Evolutionary conservation across 1,140 invertebrate genomes (phyloP), one percentile per base, ranked within the genome.

Genomic region (Aleiodes sp.): DNA sequence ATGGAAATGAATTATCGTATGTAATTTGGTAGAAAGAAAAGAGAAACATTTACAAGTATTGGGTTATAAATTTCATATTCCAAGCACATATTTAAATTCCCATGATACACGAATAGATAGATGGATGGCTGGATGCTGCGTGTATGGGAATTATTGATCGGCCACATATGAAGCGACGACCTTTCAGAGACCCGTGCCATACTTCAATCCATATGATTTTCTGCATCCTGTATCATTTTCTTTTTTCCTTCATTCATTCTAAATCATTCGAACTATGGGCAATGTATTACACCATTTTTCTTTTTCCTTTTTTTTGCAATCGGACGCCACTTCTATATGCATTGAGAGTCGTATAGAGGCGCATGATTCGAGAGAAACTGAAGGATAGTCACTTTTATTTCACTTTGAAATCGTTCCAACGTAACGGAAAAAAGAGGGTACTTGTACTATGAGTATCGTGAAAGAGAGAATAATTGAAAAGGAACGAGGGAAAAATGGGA

Each of bases 391-490:
- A 52, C 46, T 59, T 59, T 59, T 29, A 29, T 59, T 26, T 59
- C 28, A 59, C 56, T 59, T 29, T 59, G 56, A 59, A 29, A 31
- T 29, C 56, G 28, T 31, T 59, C n/a, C 14, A 28, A 0, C 56
- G 56, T 59, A 59, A 59, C 24, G 28, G 16, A 31, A 59, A 59
- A 52, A 52, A 52, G n/a, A 41, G 14, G 16, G 26, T n/a, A 59
- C 56, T 56, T 24, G 14, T 16, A 29, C 7, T 31, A n/a, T 24
- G 56, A 31, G 56, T 59, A 59, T 59, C 28, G 56, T 31, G 31
- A 59, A 31, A 59, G 16, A 59, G 56, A 59, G 56, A 59, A 59
- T 59, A n/a, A 59, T 59, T 59, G 26, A 59, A 12, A 31, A 29
- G 56, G 26, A n/a, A 26, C 28, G 28, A n/a, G 12, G 46, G 21